A percentile compares a stretch with the other conserved stretches of the same genome.
phyloP scores from a whole-genome alignment of 2,113 vertebrate species.

The Fulica atra region DNA sequence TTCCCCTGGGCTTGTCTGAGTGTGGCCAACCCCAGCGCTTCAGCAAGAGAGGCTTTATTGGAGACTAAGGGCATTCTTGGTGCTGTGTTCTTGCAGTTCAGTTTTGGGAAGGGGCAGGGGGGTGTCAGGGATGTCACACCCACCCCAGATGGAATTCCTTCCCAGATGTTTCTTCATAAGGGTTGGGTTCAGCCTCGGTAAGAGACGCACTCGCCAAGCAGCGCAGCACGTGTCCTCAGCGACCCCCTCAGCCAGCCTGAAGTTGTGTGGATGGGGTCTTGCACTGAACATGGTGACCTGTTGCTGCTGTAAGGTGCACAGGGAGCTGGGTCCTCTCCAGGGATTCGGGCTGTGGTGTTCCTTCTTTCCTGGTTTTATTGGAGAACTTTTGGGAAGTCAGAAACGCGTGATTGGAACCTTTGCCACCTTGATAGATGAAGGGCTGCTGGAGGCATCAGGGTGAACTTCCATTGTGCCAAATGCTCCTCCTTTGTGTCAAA shows the following conservation, averaged over 20 bases:
- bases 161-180: not conserved
- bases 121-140: not conserved
- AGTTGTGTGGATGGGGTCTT: not conserved
- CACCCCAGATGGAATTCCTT: not conserved
- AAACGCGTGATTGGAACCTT: not conserved
- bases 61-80: not conserved
- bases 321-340: constrained; percentile 19
- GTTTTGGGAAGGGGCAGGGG: not conserved
- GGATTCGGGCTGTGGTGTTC: not conserved
- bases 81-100: rapidly evolving
- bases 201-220: not conserved
- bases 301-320: not conserved
- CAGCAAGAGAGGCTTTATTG: not conserved
- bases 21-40: not conserved
- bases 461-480: not conserved
- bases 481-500: not conserved
- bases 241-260: not conserved
- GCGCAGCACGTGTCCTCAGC: rapidly evolving
- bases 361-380: constrained; percentile 1
- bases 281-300: not conserved
- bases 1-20: not conserved
- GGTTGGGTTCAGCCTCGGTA: not conserved
- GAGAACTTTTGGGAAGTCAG: constrained; percentile 8
- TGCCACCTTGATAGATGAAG: constrained; percentile 10
- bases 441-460: not conserved